Evolutionary conservation across 2,113 vertebrate genomes (phyloP).

Genomic region (Motacilla tschutschensis): DNA sequence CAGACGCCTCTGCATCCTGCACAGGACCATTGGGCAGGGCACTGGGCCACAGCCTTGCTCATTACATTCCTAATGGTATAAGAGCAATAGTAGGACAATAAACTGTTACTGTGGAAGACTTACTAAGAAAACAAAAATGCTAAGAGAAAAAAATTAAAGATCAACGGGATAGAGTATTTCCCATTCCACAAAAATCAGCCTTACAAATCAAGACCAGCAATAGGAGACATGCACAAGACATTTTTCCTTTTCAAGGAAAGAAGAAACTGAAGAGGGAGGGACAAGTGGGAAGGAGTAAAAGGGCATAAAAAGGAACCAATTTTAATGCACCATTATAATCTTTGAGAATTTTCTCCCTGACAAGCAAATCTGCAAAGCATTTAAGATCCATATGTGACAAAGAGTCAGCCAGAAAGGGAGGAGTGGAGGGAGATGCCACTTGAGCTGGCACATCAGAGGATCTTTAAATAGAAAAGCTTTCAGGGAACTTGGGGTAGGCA

Average conservation of each 20-base stretch:
- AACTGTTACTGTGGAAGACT: not conserved
- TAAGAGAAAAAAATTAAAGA: not conserved
- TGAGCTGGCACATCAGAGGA: slow-evolving; percentile 33
- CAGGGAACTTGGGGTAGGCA: not conserved
- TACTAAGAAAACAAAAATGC: not conserved
- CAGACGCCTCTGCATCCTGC: fast-evolving
- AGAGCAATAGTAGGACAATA: not conserved
- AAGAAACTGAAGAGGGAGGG: not conserved
- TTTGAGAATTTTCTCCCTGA: not conserved
- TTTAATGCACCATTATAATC: not conserved
- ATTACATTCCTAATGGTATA: not conserved
- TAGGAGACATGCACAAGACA: fast-evolving
- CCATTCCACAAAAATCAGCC: not conserved
- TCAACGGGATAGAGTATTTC: not conserved
- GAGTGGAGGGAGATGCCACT: slow-evolving; percentile 57
- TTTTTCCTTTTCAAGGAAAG: not conserved
- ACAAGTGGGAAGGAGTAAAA: not conserved
- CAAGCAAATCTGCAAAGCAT: slow-evolving; percentile 15
- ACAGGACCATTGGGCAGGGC: fast-evolving
- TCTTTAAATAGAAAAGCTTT: slow-evolving; percentile 61
- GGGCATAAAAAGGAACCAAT: not conserved
- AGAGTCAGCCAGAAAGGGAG: slow-evolving; percentile 13
- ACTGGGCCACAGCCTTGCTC: not conserved
- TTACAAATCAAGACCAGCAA: not conserved
- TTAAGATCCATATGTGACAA: slow-evolving; percentile 29